Base-by-base conservation (phyloP, 2,888 invertebrate species). In the Omphaloscelis lunosa region DNA sequence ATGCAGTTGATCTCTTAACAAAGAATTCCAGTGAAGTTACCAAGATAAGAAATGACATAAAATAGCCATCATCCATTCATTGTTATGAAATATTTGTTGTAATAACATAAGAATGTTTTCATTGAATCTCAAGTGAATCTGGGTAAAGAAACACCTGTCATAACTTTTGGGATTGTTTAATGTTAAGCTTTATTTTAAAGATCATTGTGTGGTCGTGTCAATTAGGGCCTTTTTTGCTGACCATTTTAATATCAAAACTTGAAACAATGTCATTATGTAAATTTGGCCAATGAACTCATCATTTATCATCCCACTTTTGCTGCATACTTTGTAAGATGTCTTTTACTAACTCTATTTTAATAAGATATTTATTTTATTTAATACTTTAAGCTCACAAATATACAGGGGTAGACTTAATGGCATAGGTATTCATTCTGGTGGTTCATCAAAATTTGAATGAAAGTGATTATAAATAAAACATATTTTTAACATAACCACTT, bases 281-380 rank as follows among this genome's bases (percentile, higher is more conserved):
- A 61, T 77, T 61, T 70, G 79, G 79, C n/a, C 69, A 77, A 51
- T 59, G 29, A 79, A 68, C 79, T 51, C 53, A 59, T 9, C 6
- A 74, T 45, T n/a, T 8, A 34, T 29, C 11, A 0, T 34, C n/a
- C 15, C 17, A 72, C 12, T 34, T 53, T 56, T 20, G 1, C 11
- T 29, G 20, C 3, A 15, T 41, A 59, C 5, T 56, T 17, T 29
- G 12, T 17, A 34, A 29, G 7, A 39, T 29, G 39, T 29, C 34
- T n/a, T 23, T 12, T 41, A 41, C 11, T 15, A 23, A 48, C 20
- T 27, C 8, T 39, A 5, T n/a, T 27, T 20, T 27, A 34, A 41
- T 41, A 15, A 15, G 48, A 48, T 17, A 48, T 20, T 51, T 51
- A 51, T 51, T 51, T 51, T 2, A 23, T 23, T 23, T 7, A 20